Base-by-base conservation (phyloP, 2,797 vertebrate genomes). In the Chlorospingus flavigularis region DNA sequence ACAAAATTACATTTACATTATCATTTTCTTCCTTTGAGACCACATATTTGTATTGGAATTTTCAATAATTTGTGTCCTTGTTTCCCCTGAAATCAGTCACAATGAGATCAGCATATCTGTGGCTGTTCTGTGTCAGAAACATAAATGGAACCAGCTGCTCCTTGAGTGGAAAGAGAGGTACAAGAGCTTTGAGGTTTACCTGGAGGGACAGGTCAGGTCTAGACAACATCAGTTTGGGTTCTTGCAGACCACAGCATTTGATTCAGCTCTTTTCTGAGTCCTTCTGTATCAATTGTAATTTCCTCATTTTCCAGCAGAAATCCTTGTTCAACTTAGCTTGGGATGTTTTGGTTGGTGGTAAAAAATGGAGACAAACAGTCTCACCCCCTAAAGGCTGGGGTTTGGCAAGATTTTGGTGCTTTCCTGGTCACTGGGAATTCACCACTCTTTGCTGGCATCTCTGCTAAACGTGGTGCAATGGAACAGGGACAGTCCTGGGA, bases 141-240 rank as follows among this genome's bases (percentile, higher is more conserved):
- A 11, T 7, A 39, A 60, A 51, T 31, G 15, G 45, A 86, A 55
- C 6, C 73, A 71, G 13, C 20, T 63, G 26, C 20, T 61, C 17
- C 37, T 61, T 35, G 63, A 30, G 40, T 12, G 14, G 31, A 19
- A 81, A 25, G 14, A 53, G 63, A 63, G 30, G 16, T 9, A 8
- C 31, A 20, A 21, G 47, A 58, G 12, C 10, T 67, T 33, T 48
- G 4, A 35, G 6, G 11, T 62, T 86, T 66, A 5, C 13, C 42
- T 15, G 58, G 35, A 71, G 23, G 45, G 15, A 5, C 13, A 16
- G 26, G 25, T 35, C 20, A 35, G 42, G 37, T 25, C 6, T 24
- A 1, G 2, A 30, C 4, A 13, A 2, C 13, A 23, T 35, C 21
- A 5, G 0, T 30, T 28, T 61, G 45, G 58, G 5, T 37, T 3